Evolutionary conservation across 2,888 invertebrate genomes (phyloP).

Genomic region (Leucophora obtusa): DNA sequence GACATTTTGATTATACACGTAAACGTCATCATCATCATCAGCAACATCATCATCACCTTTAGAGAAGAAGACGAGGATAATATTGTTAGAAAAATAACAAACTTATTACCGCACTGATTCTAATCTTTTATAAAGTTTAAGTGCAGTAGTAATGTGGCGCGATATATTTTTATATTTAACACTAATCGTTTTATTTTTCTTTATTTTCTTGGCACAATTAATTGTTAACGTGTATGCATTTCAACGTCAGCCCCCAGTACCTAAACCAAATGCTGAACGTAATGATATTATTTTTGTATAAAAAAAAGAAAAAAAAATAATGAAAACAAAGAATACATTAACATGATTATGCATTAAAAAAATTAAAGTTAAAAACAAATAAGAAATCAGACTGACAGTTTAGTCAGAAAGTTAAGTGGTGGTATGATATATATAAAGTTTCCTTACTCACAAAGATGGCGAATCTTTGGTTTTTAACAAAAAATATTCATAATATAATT

Average conservation of each 20-base stretch:
- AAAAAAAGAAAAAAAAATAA: slow-evolving; percentile 15
- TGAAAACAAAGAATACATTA: slow-evolving; percentile 19
- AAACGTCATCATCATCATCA: slow-evolving; percentile 23
- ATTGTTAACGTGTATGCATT: slow-evolving; percentile 78
- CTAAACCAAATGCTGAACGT: slow-evolving; percentile 73
- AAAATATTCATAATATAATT: not conserved
- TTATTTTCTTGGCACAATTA: slow-evolving; percentile 77
- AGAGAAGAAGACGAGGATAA: not conserved
- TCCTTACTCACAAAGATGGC: no score
- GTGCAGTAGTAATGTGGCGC: slow-evolving; percentile 74
- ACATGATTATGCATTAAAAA: not conserved
- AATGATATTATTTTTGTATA: slow-evolving; percentile 75
- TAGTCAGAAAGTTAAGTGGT: not conserved
- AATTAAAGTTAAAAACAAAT: not conserved
- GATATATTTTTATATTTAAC: slow-evolving; percentile 77
- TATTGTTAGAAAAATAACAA: not conserved
- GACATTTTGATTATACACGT: slow-evolving; percentile 27
- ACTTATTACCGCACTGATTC: not conserved
- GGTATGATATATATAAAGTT: not conserved
- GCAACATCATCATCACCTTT: no score
- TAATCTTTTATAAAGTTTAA: not conserved
- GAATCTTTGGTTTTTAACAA: not conserved
- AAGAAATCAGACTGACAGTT: not conserved
- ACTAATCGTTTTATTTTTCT: slow-evolving; percentile 77
- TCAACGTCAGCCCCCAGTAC: slow-evolving; percentile 75